These are phyloP conservation scores for Tauraco erythrolophus DNA, from an alignment of 2,113 vertebrate genomes.

Conservation along the genomic window DNA sequence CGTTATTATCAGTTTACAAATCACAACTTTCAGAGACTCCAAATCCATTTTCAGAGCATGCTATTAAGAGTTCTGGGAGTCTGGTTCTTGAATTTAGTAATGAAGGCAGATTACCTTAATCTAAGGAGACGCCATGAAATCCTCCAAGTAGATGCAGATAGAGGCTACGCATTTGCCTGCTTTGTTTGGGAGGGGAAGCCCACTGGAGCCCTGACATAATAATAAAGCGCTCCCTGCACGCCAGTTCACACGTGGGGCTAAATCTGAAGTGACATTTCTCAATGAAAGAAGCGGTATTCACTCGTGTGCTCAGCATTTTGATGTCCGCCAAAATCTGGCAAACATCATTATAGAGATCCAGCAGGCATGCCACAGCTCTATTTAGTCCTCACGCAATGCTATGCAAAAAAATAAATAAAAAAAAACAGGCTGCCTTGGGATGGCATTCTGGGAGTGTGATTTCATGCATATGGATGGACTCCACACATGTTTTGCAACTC, in stretches of 20 bases:
- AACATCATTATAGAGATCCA: constrained; percentile 11
- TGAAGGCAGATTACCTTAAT: constrained; percentile 63
- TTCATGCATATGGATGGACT: background rate
- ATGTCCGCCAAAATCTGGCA: constrained; percentile 24
- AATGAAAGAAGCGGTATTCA: constrained; percentile 14
- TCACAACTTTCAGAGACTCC: background rate
- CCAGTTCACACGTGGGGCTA: constrained; percentile 1
- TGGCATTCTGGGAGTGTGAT: background rate
- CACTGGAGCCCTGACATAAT: background rate
- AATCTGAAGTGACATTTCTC: constrained; percentile 46
- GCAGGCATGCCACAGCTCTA: constrained; percentile 48
- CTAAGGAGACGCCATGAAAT: constrained; percentile 66
- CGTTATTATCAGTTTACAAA: background rate
- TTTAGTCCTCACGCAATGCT: background rate
- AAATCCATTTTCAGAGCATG: background rate
- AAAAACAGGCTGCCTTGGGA: background rate
- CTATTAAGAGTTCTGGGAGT: background rate
- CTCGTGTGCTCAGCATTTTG: constrained; percentile 1
- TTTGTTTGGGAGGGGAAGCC: constrained; percentile 32
- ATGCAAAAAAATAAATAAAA: background rate
- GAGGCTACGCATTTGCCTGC: background rate
- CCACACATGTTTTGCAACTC: background rate
- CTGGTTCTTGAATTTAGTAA: constrained; percentile 28
- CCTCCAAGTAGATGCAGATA: background rate
- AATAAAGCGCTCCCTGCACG: background rate